phyloP scores from a whole-genome alignment of 2,113 vertebrate species.

The Tympanuchus pallidicinctus region DNA sequence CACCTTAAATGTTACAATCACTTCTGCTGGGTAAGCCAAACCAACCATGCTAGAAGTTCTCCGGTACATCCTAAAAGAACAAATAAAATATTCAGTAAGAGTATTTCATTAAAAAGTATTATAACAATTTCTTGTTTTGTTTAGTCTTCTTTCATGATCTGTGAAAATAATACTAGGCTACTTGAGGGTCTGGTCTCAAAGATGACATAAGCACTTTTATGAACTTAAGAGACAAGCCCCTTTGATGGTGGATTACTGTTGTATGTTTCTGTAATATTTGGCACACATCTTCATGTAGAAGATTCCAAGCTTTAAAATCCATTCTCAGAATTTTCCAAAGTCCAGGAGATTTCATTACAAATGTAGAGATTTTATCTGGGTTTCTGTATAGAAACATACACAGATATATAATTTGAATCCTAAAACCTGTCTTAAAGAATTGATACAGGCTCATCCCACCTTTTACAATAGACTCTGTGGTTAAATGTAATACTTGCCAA shows the following conservation, averaged over 20 bases:
- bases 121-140: neutral
- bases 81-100: conserved; percentile 35
- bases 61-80: conserved; percentile 92
- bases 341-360: neutral
- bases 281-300: neutral
- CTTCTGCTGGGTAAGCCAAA: conserved; percentile 91
- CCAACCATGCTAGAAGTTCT: conserved; percentile 94
- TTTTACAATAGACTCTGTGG: neutral
- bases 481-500: neutral
- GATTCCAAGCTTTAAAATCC: neutral
- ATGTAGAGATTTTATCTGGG: neutral
- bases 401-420: neutral
- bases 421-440: neutral
- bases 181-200: neutral
- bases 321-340: neutral
- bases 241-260: neutral
- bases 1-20: conserved; percentile 93
- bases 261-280: neutral
- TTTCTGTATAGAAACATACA: neutral
- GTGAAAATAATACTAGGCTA: neutral
- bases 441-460: neutral
- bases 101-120: neutral
- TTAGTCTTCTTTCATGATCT: neutral
- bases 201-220: neutral
- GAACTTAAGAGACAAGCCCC: neutral